Base-by-base conservation (phyloP, 2,797 vertebrate species). In the Centropyge bicolor region DNA sequence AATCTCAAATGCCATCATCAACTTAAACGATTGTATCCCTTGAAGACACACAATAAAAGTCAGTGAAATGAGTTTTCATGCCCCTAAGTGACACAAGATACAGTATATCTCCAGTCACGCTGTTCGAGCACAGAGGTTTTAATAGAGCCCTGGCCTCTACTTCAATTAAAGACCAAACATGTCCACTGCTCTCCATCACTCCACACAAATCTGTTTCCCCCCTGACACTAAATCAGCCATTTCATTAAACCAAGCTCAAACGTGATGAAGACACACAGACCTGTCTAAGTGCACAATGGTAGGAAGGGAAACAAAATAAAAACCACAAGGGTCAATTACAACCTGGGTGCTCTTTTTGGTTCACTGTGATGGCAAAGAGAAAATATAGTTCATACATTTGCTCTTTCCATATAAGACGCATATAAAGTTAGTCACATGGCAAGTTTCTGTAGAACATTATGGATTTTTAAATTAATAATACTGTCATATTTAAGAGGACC, bases 41-140 rank as follows among this genome's bases (percentile, higher is more conserved):
- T 66, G 9, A 71, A 81, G 72, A 83, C 35, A 78, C 63, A 81
- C 77, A 70, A 73, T 69, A 63, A 71, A 31, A 80, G 71, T 73
- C 56, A 61, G 52, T 54, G 74, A 80, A 74, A 82, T 82, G 12
- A 72, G 76, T 82, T 87, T 67, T 66, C 46, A 31, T 75, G 57
- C 55, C 70, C 55, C 67, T 46, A 49, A 60, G 74, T 38, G 0
- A 61, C 67, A 48, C 22, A 12, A 62, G 76, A 81, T 77, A 31
- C 27, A 31, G 27, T 31, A 61, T 65, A 73, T 71, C 20, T 48
- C 22, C 40, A 35, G 65, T 22, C 43, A 59, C 51, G 56, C 46
- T 56, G 51, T 76, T 74, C 51, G 54, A 73, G n/a, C 55, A 68
- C 51, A 59, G 20, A 14, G 56, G 52, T 57, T 76, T 79, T 56